Evolutionary conservation across 1,140 invertebrate genomes (phyloP).

Genomic region (Drosophila burlai): DNA sequence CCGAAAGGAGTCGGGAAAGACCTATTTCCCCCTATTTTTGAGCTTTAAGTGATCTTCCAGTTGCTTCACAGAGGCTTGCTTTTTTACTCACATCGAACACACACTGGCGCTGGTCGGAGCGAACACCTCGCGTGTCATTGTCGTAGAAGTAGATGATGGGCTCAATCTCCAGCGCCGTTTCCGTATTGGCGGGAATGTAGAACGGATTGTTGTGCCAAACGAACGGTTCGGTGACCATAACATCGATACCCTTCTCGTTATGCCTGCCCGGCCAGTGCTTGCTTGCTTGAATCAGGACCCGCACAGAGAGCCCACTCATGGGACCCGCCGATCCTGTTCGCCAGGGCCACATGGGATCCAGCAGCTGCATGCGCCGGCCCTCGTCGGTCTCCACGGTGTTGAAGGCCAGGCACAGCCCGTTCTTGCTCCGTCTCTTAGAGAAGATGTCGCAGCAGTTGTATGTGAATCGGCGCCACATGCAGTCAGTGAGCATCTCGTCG

Average conservation of each 20-base stretch:
- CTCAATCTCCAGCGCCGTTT: conserved; percentile 71
- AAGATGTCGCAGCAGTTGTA: conserved; percentile 81
- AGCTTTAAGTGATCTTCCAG: background rate
- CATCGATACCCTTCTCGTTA: conserved; percentile 65
- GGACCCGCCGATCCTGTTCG: conserved; percentile 69
- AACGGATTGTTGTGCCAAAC: conserved; percentile 74
- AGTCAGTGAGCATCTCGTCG: conserved; percentile 72
- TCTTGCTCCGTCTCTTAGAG: conserved; percentile 85
- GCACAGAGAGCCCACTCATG: conserved; percentile 57
- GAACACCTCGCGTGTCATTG: conserved; percentile 67
- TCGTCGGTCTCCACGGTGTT: conserved; percentile 85
- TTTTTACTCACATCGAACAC: conserved; percentile 72
- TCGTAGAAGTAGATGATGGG: conserved; percentile 79
- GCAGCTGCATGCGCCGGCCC: conserved; percentile 54
- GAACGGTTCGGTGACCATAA: conserved; percentile 70
- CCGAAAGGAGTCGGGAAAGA: background rate
- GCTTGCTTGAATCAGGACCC: conserved; percentile 59
- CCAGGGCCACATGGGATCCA: conserved; percentile 76
- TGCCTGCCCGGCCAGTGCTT: conserved; percentile 55
- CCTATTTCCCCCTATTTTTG: too few species aligned
- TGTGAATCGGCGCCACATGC: conserved; percentile 63
- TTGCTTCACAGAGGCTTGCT: background rate
- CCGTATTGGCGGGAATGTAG: conserved; percentile 64
- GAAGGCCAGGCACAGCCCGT: conserved; percentile 87
- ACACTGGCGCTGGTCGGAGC: conserved; percentile 70